Percentiles rank a stretch among this genome's conserved stretches.
Conservation (phyloP, 2,797 vertebrate species). For the Tapera naevia region DNA sequence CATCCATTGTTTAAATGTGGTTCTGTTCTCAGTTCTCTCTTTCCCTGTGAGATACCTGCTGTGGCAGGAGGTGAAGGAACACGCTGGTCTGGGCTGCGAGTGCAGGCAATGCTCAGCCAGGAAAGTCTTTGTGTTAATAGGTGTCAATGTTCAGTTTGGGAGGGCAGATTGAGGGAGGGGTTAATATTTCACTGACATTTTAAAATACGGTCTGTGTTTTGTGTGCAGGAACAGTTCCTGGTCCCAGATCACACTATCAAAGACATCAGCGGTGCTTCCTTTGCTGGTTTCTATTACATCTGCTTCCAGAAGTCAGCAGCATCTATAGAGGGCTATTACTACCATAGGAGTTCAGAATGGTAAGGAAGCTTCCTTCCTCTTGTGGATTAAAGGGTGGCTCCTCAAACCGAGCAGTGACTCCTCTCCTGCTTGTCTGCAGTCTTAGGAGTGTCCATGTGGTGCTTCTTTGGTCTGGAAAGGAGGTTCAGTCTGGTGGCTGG, state of each 20-base stretch:
- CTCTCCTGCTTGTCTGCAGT: background rate
- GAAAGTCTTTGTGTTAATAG: background rate
- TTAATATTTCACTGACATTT: background rate
- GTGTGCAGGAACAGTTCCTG: conserved; percentile 91
- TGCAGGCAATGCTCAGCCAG: background rate
- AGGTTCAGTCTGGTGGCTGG: background rate
- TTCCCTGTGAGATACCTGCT: background rate
- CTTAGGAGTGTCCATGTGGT: background rate
- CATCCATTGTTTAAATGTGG: background rate
- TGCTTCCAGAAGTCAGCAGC: conserved; percentile 99
- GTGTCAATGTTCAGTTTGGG: background rate
- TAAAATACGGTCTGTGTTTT: background rate
- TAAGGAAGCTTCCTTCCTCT: conserved; percentile 66
- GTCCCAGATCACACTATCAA: conserved; percentile 98
- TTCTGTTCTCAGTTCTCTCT: background rate
- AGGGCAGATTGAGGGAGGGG: background rate
- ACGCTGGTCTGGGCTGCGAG: background rate
- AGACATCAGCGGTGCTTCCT: conserved; percentile 98
- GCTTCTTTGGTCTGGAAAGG: background rate
- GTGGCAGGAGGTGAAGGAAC: background rate
- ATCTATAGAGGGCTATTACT: conserved; percentile 97
- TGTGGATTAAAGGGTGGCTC: background rate
- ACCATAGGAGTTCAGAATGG: conserved; percentile 96
- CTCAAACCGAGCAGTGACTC: background rate
- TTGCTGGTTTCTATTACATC: conserved; percentile 99